Evolutionary conservation across 2,888 invertebrate species (phyloP), one percentile per base, ranked within the genome.

Genomic region (Chymomyza caudatula): DNA sequence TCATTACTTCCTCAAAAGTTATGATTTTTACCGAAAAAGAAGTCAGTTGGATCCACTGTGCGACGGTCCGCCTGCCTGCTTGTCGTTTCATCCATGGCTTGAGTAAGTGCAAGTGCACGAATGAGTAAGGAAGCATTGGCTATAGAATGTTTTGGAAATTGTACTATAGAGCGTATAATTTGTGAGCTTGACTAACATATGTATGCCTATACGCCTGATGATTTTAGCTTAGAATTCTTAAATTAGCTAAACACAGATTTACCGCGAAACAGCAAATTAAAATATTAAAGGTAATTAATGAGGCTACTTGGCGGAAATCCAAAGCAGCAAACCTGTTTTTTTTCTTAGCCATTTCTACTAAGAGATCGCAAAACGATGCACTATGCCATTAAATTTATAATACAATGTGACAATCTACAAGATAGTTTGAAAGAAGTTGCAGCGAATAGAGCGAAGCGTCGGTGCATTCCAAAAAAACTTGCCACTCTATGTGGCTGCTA

Each of bases 341-440:
- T 76, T 5, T 8, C 11, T 67, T 68, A 73, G 61, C 68, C 71
- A 63, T 69, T 75, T 71, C 65, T 67, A 37, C 25, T 49, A 3
- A 19, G 19, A 73, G 37, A 25, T 55, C 52, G 64, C 63, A 51
- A 73, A 67, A 71, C 70, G 52, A 61, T 51, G 70, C 44, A 60
- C 54, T 59, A 65, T 75, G 69, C 77, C 72, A 79, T 80, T 85
- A 85, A 80, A 80, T 85, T 85, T 22, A 85, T 80, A 80, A 80
- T 85, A 82, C 80, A 80, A 80, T 85, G 85, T 85, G 80, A 80
- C 80, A 79, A 63, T 68, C 74, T 72, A 81, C 80, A 81, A 81
- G 80, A 81, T 85, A 81, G 70, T n/a, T n/a, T n/a, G 76, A 76
- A 65, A 8, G 29, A 37, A 11, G 29, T 37, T 37, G 8, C 29